Base-by-base conservation (phyloP, 2,888 invertebrate genomes). In the Thymelicus acteon region DNA sequence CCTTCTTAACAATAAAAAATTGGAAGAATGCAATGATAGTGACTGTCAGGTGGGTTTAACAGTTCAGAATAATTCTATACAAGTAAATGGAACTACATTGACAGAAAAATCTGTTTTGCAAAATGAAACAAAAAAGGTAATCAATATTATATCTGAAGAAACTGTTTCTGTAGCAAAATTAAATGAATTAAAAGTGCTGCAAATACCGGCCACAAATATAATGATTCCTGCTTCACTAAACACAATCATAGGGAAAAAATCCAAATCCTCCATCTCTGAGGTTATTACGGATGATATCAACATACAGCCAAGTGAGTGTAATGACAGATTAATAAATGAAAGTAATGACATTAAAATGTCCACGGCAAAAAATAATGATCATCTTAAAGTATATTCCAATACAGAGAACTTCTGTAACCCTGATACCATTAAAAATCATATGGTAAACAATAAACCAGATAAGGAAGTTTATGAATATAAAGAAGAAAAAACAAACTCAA, bases 81-180 rank as follows among this genome's bases (percentile, higher is more conserved):
- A 37, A 39, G n/a, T 24, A 8, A 24, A 15, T 49, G n/a, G 63
- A 40, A 1, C 10, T 58, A 8, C 2, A 15, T n/a, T 24, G 6
- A 37, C 49, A 13, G 37, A 10, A 31, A 65, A 65, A 13, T 12
- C 24, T 31, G 6, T 40, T 19, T 48, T 44, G 13, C n/a, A 24
- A 62, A 57, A 15, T 58, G 72, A 76, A 71, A 54, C 61, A 49
- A 76, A 75, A 57, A 79, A 76, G 63, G 81, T 84, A 80, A 82
- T 86, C 12, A 81, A 81, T 72, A 84, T 87, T 69, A 77, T 88
- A 72, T 84, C 85, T 39, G 81, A 89, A 75, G 79, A 86, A 78
- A 81, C 82, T 71, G 75, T 87, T 19, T 75, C 78, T 72, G 71
- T 47, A 54, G 47, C 76, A 13, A 74, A 81, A 71, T 74, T 80